Conservation (phyloP, 2,888 invertebrate species). For the Holacanthella duospinosa region DNA sequence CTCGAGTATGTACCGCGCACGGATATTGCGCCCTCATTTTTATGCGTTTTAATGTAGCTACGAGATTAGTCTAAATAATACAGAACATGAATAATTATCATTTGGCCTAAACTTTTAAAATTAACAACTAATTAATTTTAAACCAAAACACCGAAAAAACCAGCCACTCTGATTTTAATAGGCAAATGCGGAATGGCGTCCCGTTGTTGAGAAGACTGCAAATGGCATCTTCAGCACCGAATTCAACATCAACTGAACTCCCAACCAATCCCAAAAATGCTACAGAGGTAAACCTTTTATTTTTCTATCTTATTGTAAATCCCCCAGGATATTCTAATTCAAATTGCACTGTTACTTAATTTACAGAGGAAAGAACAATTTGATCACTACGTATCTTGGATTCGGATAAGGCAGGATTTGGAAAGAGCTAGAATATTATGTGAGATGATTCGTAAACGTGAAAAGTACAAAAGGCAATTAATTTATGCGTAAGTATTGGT, state of each 20-base stretch:
- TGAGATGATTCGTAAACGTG: conserved; percentile 88
- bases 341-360: background rate
- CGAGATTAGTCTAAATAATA: too few species aligned
- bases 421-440: conserved; percentile 85
- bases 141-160: background rate
- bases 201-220: conserved; percentile 79
- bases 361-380: background rate
- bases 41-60: too few species aligned
- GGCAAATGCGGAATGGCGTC: conserved; percentile 89
- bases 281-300: background rate
- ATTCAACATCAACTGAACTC: conserved; percentile 40
- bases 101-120: too few species aligned
- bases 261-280: background rate
- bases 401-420: conserved; percentile 81
- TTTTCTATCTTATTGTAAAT: background rate
- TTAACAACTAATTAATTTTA: background rate
- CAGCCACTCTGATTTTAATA: conserved; percentile 6
- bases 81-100: too few species aligned
- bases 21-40: too few species aligned
- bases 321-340: background rate
- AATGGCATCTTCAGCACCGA: conserved; percentile 48
- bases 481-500: conserved; percentile 52
- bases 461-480: conserved; percentile 81
- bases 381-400: conserved; percentile 64
- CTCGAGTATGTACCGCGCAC: too few species aligned